Base-by-base conservation (phyloP, 2,113 vertebrate species). In the Sinocyclocheilus anophthalmus region DNA sequence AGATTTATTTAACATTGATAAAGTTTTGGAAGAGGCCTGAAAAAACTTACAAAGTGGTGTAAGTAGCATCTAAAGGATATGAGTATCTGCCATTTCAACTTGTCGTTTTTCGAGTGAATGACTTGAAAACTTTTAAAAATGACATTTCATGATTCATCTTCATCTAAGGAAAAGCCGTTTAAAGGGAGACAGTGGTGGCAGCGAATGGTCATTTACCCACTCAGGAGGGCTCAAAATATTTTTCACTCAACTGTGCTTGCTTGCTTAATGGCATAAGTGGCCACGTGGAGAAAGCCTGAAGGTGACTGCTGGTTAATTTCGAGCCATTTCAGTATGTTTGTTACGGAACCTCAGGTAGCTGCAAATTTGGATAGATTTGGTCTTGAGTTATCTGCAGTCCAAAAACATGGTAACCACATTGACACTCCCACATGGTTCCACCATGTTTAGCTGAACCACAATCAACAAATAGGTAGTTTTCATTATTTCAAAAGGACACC, bases 191-290 rank as follows among this genome's bases (percentile, higher is more conserved):
- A 13, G 26, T 11, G 33, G 18, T 69, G 9, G 39, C 72, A 76
- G n/a, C 6, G 4, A 67, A 42, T 50, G 45, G 42, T 22, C 65
- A 55, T 83, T 83, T 83, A 70, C 9, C 65, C 81, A 70, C 45
- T 37, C 26, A 14, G 20, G 61, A 55, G 18, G 61, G 50, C 33
- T 80, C 5, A 61, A 78, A 78, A 63, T 81, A 50, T 30, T 18
- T 48, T 33, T 37, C 45, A 70, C 45, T 69, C 65, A 53, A 13
- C 42, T 70, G 63, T 30, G 26, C 26, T 26, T 82, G n/a, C 80
- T 82, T 82, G 78, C 12, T 45, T 53, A 82, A 82, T 82, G 63
- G 61, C 42, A 57, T 69, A 69, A 82, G 61, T 50, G 61, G 14
- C 63, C 24, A 16, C 2, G n/a, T n/a, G 57, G 33, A 24, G 57